A percentile compares a stretch with the other conserved stretches of the same genome.
Conservation (phyloP, 1,140 invertebrate species). For the Eriocheir sinensis region DNA sequence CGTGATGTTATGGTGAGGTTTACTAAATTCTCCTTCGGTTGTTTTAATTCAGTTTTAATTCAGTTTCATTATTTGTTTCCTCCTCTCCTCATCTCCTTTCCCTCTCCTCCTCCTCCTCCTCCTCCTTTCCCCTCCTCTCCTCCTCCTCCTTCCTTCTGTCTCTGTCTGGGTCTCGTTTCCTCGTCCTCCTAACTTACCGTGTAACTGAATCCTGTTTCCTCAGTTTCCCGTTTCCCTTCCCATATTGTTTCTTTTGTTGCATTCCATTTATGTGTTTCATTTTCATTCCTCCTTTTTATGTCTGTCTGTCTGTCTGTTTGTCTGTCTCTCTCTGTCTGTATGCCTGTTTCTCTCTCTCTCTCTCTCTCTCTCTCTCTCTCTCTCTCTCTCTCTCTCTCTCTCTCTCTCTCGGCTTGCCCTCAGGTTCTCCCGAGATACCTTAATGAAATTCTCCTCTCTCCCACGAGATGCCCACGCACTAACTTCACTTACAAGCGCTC, state of each 20-base stretch:
- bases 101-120: background rate
- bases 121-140: background rate
- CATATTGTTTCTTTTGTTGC: background rate
- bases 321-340: background rate
- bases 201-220: background rate
- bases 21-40: too few relatives aligned
- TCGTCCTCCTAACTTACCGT: background rate
- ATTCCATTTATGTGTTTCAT: background rate
- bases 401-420: constrained; percentile 23
- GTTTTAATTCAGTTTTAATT: too few relatives aligned
- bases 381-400: constrained; percentile 37
- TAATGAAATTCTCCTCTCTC: constrained; percentile 55
- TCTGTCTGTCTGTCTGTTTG: background rate
- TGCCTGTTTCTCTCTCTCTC: background rate
- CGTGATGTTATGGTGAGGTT: too few relatives aligned
- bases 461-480: constrained; percentile 54
- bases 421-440: constrained; percentile 6
- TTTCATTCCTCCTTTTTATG: background rate
- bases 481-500: constrained; percentile 63
- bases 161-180: background rate
- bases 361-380: constrained; percentile 38
- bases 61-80: background rate
- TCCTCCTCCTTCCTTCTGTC: background rate
- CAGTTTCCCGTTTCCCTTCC: background rate
- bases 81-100: background rate